Evolutionary conservation across 1,140 invertebrate genomes (phyloP).

Genomic region (Lepidurus couesii): DNA sequence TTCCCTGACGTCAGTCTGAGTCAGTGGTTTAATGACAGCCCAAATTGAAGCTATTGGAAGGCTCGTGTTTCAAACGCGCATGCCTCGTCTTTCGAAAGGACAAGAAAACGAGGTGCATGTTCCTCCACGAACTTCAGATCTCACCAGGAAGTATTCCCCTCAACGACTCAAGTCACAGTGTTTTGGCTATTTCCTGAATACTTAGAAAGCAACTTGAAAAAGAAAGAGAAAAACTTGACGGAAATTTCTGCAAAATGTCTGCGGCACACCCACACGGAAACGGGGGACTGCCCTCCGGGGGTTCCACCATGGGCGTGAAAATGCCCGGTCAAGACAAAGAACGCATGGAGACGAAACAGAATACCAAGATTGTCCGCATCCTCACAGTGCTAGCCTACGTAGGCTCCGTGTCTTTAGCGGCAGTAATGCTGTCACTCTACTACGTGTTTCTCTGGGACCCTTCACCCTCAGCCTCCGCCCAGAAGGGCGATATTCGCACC

Average conservation of each 20-base stretch:
- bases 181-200: neutral
- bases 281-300: neutral
- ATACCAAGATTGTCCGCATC: constrained; percentile 82
- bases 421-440: constrained; percentile 89
- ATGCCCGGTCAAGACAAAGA: constrained; percentile 21
- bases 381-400: constrained; percentile 92
- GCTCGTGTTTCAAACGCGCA: neutral
- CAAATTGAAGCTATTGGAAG: neutral
- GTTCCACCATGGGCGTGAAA: neutral
- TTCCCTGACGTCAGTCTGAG: neutral
- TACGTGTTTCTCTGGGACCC: constrained; percentile 95
- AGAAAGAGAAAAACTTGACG: neutral
- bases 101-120: constrained; percentile 6
- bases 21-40: neutral
- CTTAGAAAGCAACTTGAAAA: neutral
- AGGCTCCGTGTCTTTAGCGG: constrained; percentile 87
- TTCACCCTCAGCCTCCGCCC: neutral
- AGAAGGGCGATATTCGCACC: neutral
- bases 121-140: neutral
- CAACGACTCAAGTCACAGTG: neutral
- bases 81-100: neutral
- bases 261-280: constrained; percentile 2
- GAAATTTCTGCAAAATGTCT: neutral
- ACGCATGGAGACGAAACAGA: constrained; percentile 53
- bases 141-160: neutral